Evolutionary conservation across 2,888 invertebrate species (phyloP).

Genomic region (Clistopyga incitator): DNA sequence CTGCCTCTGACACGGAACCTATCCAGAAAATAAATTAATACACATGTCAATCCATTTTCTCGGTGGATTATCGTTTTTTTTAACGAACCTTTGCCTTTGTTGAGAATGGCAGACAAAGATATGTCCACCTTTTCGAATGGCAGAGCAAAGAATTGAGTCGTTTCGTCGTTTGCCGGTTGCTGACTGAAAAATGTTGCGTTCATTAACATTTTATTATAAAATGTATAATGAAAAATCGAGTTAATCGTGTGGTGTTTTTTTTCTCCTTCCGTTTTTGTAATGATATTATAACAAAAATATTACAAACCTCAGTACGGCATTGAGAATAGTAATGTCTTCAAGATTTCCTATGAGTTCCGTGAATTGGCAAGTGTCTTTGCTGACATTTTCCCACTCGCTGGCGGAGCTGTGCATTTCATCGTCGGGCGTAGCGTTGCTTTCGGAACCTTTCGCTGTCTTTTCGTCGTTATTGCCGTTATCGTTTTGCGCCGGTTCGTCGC

Average conservation of each 20-base stretch:
- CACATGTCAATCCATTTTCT: neutral
- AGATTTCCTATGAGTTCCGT: slow-evolving; percentile 94
- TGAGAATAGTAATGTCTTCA: slow-evolving; percentile 93
- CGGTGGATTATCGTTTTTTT: neutral
- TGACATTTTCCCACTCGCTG: slow-evolving; percentile 91
- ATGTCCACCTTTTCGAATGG: slow-evolving; percentile 78
- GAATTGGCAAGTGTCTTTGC: slow-evolving; percentile 95
- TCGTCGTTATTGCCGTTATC: slow-evolving; percentile 73
- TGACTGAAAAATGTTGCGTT: slow-evolving; percentile 73
- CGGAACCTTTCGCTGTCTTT: slow-evolving; percentile 72
- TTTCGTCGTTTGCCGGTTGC: slow-evolving; percentile 74
- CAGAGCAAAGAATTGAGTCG: slow-evolving; percentile 77
- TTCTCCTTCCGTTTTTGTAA: neutral
- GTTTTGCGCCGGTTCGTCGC: slow-evolving; percentile 59
- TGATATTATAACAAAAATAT: neutral
- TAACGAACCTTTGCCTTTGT: slow-evolving; percentile 83
- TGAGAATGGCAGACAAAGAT: slow-evolving; percentile 82
- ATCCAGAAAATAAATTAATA: slow-evolving; percentile 68
- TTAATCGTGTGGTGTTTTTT: too few relatives aligned
- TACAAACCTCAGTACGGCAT: slow-evolving; percentile 87
- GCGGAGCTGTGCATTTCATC: slow-evolving; percentile 85
- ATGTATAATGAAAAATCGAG: too few relatives aligned
- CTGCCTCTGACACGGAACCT: slow-evolving; percentile 95
- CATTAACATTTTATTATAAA: too few relatives aligned
- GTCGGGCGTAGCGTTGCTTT: slow-evolving; percentile 76